phyloP scores from a whole-genome alignment of 2,888 invertebrate species.

The Lycocerus yunnanus region DNA sequence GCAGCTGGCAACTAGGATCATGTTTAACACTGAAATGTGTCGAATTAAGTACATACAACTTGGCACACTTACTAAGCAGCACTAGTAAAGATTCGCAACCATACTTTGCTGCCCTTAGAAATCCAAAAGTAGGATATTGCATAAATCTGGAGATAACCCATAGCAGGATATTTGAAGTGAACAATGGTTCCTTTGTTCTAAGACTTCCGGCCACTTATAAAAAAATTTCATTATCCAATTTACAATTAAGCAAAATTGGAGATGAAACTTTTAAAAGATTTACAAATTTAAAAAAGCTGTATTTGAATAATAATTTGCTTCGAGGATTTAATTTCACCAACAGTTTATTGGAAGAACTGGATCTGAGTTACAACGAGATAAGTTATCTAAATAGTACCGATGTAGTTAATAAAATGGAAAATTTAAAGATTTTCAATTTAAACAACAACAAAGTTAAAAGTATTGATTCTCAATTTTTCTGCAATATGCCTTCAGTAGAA shows the following conservation, averaged over 20 bases:
- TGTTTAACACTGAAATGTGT: not conserved
- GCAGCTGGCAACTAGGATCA: not conserved
- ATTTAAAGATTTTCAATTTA: not conserved
- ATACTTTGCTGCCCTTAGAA: too few species aligned
- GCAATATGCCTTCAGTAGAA: constrained; percentile 7
- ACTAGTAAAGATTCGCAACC: too few species aligned
- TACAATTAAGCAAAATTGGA: not conserved
- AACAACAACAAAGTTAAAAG: constrained; percentile 1
- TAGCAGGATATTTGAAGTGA: not conserved
- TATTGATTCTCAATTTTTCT: not conserved
- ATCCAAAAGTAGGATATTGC: too few species aligned
- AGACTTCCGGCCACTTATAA: not conserved
- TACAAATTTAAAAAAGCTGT: not conserved
- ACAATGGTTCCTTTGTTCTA: not conserved
- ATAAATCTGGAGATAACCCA: not conserved
- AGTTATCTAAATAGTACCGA: constrained; percentile 30
- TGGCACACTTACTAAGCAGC: not conserved
- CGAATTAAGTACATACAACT: not conserved
- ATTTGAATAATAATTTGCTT: constrained; percentile 28
- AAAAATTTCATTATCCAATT: not conserved
- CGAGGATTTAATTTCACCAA: constrained; percentile 48
- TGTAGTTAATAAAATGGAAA: not conserved
- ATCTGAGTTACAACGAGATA: constrained; percentile 47
- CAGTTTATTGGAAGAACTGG: constrained; percentile 46
- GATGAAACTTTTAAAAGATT: constrained; percentile 1